phyloP scores from a whole-genome alignment of 1,140 invertebrate species.

The Drosophila mojavensis region DNA sequence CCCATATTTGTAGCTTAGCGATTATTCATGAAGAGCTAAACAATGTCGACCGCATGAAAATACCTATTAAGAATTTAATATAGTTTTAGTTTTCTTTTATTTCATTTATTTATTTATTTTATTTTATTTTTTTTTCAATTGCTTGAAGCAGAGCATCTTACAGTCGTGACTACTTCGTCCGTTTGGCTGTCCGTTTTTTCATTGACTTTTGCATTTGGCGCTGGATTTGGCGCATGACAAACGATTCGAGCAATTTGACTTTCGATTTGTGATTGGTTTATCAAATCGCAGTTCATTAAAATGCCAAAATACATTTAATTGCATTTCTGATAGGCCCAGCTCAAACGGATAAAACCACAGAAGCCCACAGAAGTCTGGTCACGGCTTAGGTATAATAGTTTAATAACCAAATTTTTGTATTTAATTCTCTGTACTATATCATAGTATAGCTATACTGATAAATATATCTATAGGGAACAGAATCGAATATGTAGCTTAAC shows the following conservation, averaged over 20 bases:
- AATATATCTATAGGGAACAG: background rate
- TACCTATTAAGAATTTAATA: no score
- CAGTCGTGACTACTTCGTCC: background rate
- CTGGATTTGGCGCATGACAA: conserved; percentile 53
- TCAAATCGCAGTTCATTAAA: conserved; percentile 66
- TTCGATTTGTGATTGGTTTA: conserved; percentile 71
- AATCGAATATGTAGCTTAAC: no score
- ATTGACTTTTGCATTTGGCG: conserved; percentile 34
- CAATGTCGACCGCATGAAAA: no score
- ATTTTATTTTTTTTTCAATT: no score
- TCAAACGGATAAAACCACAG: conserved; percentile 19
- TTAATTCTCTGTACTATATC: conserved; percentile 1
- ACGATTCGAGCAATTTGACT: conserved; percentile 72
- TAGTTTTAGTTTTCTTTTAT: no score
- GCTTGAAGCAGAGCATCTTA: background rate
- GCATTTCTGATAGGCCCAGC: conserved; percentile 27
- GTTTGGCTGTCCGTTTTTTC: conserved; percentile 10
- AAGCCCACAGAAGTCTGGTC: background rate
- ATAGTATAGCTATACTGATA: no score
- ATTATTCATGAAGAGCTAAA: no score
- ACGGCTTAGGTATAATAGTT: conserved; percentile 16
- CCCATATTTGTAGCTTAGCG: no score
- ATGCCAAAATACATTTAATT: conserved; percentile 49
- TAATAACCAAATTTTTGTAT: conserved; percentile 21
- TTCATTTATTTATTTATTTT: no score